Base-by-base conservation (phyloP, 2,888 invertebrate genomes). In the Cinara cedri region DNA sequence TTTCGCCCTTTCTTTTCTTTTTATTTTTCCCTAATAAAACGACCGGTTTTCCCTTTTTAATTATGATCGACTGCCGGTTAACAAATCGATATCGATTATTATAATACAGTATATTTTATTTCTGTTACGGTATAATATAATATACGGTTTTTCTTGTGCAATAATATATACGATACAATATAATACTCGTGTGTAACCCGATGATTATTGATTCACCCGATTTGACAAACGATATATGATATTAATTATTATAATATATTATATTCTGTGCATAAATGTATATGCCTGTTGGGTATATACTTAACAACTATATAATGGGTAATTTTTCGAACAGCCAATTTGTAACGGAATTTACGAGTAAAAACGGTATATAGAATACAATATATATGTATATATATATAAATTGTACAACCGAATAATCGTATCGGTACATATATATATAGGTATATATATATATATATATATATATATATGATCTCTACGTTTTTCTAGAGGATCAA, bases 401-500 rank as follows among this genome's bases (percentile, higher is more conserved):
- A 72, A n/a, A n/a, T n/a, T n/a, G n/a, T n/a, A n/a, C n/a, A n/a
- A 34, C 34, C 34, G 34, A 34, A 34, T 34, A 34, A n/a, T n/a
- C n/a, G n/a, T n/a, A n/a, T n/a, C n/a, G n/a, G n/a, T n/a, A n/a
- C n/a, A n/a, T n/a, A n/a, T n/a, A n/a, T n/a, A n/a, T n/a, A n/a
- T n/a, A n/a, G n/a, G n/a, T n/a, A n/a, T n/a, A n/a, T n/a, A n/a
- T n/a, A n/a, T n/a, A n/a, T n/a, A n/a, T n/a, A n/a, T n/a, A n/a
- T n/a, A n/a, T n/a, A n/a, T n/a, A n/a, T 34, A 34, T 60, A 14
- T 49, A 72, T 57, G 46, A 72, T 46, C 19, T n/a, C 46, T 4
- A 44, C 26, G 60, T 60, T 26, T 26, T 14, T 42, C 51, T 6
- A 34, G 10, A 63, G 21, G 62, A 51, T 51, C n/a, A 34, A 34